A percentile compares a stretch with the other conserved stretches of the same genome.
These are phyloP conservation scores for Hydropotes inermis DNA, from an alignment of 2,113 vertebrate genomes.

Conservation along the genomic window DNA sequence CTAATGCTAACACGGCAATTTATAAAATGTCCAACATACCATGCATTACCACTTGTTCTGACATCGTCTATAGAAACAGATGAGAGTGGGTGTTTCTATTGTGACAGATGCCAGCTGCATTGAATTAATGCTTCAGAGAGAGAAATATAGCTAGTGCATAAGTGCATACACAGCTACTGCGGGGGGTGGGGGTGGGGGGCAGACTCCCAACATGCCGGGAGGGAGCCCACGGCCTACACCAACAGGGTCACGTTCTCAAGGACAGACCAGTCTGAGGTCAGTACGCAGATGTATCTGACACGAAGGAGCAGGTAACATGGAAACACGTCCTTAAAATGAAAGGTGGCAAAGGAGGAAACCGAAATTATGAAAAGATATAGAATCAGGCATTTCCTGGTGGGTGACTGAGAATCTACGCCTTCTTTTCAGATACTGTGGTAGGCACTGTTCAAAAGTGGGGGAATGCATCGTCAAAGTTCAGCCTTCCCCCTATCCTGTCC, in stretches of 20 bases:
- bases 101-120: constrained; percentile 91
- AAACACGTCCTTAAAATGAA: constrained; percentile 81
- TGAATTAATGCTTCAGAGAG: constrained; percentile 90
- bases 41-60: constrained; percentile 93
- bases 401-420: constrained; percentile 45
- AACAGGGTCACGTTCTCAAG: constrained; percentile 71
- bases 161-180: constrained; percentile 79
- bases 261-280: constrained; percentile 76
- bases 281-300: constrained; percentile 81
- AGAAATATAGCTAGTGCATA: constrained; percentile 82
- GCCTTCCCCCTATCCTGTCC: constrained; percentile 69
- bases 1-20: constrained; percentile 91
- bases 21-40: constrained; percentile 89
- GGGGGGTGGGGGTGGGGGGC: constrained; percentile 59
- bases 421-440: constrained; percentile 7
- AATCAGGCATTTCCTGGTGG: constrained; percentile 84
- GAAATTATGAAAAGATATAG: constrained; percentile 89
- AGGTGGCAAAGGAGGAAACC: constrained; percentile 78
- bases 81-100: constrained; percentile 88
- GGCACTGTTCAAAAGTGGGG: constrained; percentile 6
- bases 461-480: not conserved
- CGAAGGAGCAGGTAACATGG: constrained; percentile 77
- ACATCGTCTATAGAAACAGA: constrained; percentile 91
- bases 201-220: constrained; percentile 83
- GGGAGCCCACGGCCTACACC: constrained; percentile 76